These are phyloP conservation scores for Neosilurus mollespiculum DNA, from an alignment of 2,797 vertebrate species.

Conservation along the genomic window DNA sequence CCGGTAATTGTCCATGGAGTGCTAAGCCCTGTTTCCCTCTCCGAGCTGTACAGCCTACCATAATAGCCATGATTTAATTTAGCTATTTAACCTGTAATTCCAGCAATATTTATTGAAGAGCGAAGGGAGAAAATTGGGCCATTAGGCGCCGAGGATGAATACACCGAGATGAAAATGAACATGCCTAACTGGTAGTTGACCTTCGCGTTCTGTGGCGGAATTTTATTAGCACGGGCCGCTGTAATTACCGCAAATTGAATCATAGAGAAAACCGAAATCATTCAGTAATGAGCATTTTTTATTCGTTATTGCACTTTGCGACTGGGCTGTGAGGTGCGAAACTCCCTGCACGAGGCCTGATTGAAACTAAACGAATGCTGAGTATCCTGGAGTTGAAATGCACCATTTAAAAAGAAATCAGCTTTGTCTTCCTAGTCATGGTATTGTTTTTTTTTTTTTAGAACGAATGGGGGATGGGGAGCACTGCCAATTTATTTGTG, in stretches of 20 bases:
- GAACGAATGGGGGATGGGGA: constrained; percentile 25
- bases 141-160: constrained; percentile 98
- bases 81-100: constrained; percentile 99
- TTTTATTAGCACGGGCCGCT: constrained; percentile 88
- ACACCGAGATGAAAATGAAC: constrained; percentile 99
- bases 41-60: constrained; percentile 76
- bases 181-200: constrained; percentile 98
- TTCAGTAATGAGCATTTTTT: constrained; percentile 93
- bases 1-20: constrained; percentile 89
- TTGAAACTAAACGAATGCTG: not conserved
- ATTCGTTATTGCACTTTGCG: constrained; percentile 81
- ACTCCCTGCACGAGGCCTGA: constrained; percentile 23
- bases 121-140: constrained; percentile 95
- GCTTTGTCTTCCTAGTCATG: constrained; percentile 37
- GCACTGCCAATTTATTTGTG: constrained; percentile 58
- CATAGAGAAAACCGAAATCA: constrained; percentile 90
- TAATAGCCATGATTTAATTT: constrained; percentile 99
- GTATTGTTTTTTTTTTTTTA: constrained; percentile 42
- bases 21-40: constrained; percentile 80
- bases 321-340: constrained; percentile 52
- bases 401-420: constrained; percentile 45
- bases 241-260: constrained; percentile 98
- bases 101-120: constrained; percentile 99
- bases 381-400: not conserved
- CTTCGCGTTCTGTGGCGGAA: constrained; percentile 91